These are phyloP conservation scores for Melanotus villosus DNA, from an alignment of 2,888 invertebrate genomes.

Conservation along the genomic window DNA sequence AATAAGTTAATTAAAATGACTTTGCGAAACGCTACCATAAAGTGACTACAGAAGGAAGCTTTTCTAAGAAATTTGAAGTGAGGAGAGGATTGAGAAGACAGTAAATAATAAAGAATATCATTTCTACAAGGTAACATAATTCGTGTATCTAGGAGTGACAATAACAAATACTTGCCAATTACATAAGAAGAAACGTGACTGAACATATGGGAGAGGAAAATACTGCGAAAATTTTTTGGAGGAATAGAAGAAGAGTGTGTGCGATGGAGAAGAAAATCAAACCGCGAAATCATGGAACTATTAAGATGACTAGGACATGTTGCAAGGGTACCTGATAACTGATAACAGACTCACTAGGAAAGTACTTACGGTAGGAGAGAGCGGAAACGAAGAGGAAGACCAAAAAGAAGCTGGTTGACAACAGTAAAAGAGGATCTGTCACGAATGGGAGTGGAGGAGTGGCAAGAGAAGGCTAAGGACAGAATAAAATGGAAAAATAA, in stretches of 20 bases:
- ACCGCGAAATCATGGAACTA: background rate
- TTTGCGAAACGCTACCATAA: background rate
- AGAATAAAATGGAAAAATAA: slow-evolving; percentile 5
- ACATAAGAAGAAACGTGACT: too few species aligned
- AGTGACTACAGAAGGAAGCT: slow-evolving; percentile 3
- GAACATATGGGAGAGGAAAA: background rate
- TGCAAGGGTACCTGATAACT: background rate
- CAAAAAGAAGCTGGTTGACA: background rate
- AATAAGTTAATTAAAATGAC: slow-evolving; percentile 10
- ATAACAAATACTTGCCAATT: background rate
- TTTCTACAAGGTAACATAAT: background rate
- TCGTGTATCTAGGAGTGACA: background rate
- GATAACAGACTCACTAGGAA: slow-evolving; percentile 2
- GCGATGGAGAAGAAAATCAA: background rate
- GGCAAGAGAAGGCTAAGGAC: slow-evolving; percentile 2
- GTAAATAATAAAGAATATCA: background rate
- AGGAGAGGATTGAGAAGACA: too few species aligned
- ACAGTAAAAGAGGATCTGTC: background rate
- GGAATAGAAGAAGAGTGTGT: background rate
- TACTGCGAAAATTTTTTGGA: background rate
- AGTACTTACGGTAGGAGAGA: background rate
- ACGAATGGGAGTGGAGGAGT: background rate
- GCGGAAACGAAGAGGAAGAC: background rate
- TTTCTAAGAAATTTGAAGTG: too few species aligned
- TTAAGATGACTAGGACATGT: background rate